Conservation (phyloP, 1,140 invertebrate genomes). For the Stegodyphus mimosarum region DNA sequence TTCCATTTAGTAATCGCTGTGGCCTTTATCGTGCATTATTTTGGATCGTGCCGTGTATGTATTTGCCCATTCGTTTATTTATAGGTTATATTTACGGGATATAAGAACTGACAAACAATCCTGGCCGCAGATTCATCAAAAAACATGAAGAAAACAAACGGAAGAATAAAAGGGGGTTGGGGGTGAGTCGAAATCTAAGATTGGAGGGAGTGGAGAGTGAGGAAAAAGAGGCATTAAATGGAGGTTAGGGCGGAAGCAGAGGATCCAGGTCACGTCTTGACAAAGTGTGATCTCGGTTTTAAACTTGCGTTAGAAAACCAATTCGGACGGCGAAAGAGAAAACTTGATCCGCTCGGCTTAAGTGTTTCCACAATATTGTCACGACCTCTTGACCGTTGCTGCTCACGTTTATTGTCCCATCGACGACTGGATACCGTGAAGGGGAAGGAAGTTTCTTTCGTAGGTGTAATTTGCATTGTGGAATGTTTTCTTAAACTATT, state of each 20-base stretch:
- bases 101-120: constrained; percentile 20
- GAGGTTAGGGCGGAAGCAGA: constrained; percentile 9
- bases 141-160: constrained; percentile 7
- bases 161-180: background rate
- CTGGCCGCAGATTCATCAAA: constrained; percentile 16
- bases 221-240: constrained; percentile 26
- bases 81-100: background rate
- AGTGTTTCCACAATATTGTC: constrained; percentile 33
- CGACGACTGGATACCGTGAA: no score
- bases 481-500: no score
- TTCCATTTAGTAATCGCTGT: no score
- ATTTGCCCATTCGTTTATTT: background rate
- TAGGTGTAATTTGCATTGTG: no score
- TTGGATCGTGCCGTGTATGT: constrained; percentile 15
- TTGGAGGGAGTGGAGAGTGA: background rate
- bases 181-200: background rate
- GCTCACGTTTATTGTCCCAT: background rate
- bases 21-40: constrained; percentile 22
- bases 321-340: constrained; percentile 21
- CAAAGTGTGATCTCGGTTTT: constrained; percentile 36
- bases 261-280: constrained; percentile 19
- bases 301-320: constrained; percentile 36
- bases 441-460: no score
- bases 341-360: constrained; percentile 29
- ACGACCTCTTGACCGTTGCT: constrained; percentile 22